Percentiles rank a stretch among this genome's conserved stretches.
Conservation (phyloP, 1,140 invertebrate species). For the Propsilocerus akamusi region DNA sequence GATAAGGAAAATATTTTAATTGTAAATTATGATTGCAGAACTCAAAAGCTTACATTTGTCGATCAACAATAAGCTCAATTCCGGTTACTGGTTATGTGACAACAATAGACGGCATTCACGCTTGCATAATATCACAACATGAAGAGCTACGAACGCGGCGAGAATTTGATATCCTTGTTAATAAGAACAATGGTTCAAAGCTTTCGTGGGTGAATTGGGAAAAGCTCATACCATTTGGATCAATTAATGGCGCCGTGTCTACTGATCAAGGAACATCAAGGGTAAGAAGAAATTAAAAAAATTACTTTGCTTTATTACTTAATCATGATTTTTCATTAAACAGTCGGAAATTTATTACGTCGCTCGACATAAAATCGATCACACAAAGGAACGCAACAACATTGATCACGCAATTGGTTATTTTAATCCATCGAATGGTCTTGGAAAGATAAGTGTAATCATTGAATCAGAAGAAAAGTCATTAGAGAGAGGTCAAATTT, state of each 20-base stretch:
- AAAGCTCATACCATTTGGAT: constrained; percentile 29
- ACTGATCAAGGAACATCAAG: not conserved
- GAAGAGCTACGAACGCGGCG: constrained; percentile 35
- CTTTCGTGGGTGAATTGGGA: constrained; percentile 51
- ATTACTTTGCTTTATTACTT: not conserved
- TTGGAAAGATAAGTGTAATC: constrained; percentile 45
- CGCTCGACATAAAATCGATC: constrained; percentile 24
- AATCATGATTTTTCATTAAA: not conserved
- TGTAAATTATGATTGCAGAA: constrained; percentile 8
- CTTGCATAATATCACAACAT: constrained; percentile 42
- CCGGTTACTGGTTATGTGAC: constrained; percentile 46
- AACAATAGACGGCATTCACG: constrained; percentile 27
- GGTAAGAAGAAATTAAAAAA: not conserved
- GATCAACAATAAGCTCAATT: constrained; percentile 43
- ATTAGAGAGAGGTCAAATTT: constrained; percentile 45
- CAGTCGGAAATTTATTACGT: constrained; percentile 21
- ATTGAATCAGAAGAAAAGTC: constrained; percentile 36
- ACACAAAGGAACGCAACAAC: constrained; percentile 17
- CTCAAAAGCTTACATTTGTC: constrained; percentile 51
- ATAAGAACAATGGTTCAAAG: constrained; percentile 52
- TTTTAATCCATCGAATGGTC: constrained; percentile 35
- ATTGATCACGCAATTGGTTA: constrained; percentile 25
- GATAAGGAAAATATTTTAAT: not conserved
- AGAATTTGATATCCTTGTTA: constrained; percentile 53
- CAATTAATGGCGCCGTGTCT: not conserved